phyloP scores from a whole-genome alignment of 1,140 invertebrate species.

The Heterodera schachtii region DNA sequence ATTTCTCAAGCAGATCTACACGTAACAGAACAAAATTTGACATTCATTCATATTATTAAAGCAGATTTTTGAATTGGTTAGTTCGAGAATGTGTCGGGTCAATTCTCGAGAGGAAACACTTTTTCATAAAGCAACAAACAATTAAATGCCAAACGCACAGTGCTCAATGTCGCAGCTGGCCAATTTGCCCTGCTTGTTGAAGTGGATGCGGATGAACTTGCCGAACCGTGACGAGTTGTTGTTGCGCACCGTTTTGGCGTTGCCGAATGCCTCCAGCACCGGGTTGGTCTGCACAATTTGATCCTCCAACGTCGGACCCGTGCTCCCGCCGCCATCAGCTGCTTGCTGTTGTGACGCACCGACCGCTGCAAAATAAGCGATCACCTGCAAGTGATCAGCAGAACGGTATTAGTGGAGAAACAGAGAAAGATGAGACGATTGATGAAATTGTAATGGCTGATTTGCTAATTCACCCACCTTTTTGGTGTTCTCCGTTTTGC shows the following conservation, averaged over 20 bases:
- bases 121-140: too few species aligned
- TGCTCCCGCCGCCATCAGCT: conserved; percentile 34
- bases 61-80: too few species aligned
- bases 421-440: not conserved
- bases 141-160: conserved; percentile 78
- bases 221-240: conserved; percentile 92
- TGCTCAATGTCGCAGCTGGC: conserved; percentile 99
- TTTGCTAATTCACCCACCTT: conserved; percentile 67
- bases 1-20: conserved; percentile 96
- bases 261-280: conserved; percentile 98
- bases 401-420: not conserved
- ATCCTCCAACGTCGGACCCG: conserved; percentile 75
- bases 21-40: conserved; percentile 48
- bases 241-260: conserved; percentile 99
- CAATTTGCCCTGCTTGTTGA: conserved; percentile 96
- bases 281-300: conserved; percentile 99
- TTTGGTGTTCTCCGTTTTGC: conserved; percentile 75
- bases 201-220: conserved; percentile 97
- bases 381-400: conserved; percentile 61
- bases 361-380: conserved; percentile 73
- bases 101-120: too few species aligned
- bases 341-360: conserved; percentile 66
- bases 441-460: not conserved
- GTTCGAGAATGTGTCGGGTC: too few species aligned
- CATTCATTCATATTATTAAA: too few species aligned